phyloP scores from a whole-genome alignment of 2,888 invertebrate species.

The Microctonus hyperodae region DNA sequence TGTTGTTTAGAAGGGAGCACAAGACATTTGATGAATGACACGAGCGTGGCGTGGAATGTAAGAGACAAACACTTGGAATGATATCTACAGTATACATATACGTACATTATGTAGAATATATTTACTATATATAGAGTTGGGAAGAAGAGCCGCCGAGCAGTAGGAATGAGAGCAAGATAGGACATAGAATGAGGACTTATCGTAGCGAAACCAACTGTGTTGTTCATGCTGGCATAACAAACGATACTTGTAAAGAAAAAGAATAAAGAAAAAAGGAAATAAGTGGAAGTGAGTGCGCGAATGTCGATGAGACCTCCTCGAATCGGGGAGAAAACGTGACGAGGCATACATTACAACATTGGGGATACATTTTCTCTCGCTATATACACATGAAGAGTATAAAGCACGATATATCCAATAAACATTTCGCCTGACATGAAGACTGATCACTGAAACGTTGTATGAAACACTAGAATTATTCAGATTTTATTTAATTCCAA shows the following conservation, averaged over 20 bases:
- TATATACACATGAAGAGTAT: constrained; percentile 2
- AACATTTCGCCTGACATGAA: background rate
- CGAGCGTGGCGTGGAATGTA: constrained; percentile 29
- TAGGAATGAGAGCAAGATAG: constrained; percentile 7
- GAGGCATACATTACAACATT: constrained; percentile 57
- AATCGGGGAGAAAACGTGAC: constrained; percentile 50
- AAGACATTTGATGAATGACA: constrained; percentile 31
- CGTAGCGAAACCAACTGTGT: constrained; percentile 39
- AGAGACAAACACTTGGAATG: constrained; percentile 23
- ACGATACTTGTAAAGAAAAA: constrained; percentile 31
- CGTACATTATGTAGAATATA: background rate
- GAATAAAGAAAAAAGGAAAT: background rate
- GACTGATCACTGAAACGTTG: constrained; percentile 6
- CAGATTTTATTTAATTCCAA: background rate
- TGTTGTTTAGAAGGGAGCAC: constrained; percentile 2
- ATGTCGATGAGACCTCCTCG: constrained; percentile 30
- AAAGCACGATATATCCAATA: constrained; percentile 12
- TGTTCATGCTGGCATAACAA: constrained; percentile 44
- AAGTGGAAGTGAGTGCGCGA: constrained; percentile 9
- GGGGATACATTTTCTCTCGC: constrained; percentile 27
- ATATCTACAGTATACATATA: constrained; percentile 5
- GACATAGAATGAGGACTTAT: constrained; percentile 38
- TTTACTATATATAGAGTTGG: background rate
- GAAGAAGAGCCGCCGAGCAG: constrained; percentile 14
- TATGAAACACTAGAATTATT: background rate